Evolutionary conservation across 2,113 vertebrate species (phyloP), one percentile per base, ranked within the genome.

Genomic region (Ctenodactylus gundi): DNA sequence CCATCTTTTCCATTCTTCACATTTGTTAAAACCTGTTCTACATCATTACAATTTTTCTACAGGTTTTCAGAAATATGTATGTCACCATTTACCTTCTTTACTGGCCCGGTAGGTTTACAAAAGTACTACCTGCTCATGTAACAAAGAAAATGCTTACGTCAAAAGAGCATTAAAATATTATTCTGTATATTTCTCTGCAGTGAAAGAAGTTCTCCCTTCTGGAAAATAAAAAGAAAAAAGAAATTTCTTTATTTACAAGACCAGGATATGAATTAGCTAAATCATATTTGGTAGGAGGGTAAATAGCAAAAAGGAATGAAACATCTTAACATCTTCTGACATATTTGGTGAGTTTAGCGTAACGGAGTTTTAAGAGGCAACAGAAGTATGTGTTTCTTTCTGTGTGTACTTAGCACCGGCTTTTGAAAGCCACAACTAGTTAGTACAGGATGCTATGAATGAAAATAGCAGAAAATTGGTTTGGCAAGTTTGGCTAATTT

Each of bases 61-160:
- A 92, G 92, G 67, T 94, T 96, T 97, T 91, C 85, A 93, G 91
- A 96, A 97, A 97, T 84, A 88, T 20, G 85, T 49, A 89, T 70
- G 77, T 93, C 88, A 85, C 64, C 81, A 55, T 85, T 75, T 31
- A 88, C 25, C 41, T 73, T 89, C 81, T 75, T 73, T 68, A 70
- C 75, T 92, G 87, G 49, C 68, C 77, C 86, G 57, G 73, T 86
- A 11, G 0, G 31, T 64, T 34, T 96, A 95, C 84, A 93, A 96
- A 94, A 94, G 76, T 83, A 94, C 65, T 87, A 58, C 62, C 88
- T 94, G 87, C 65, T 97, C 94, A 95, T 97, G 92, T 85, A 95
- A 96, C 88, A 97, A 96, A 97, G 53, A 77, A 90, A 88, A 96
- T 83, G 65, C 85, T 65, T 93, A 77, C 81, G 84, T 46, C n/a